Evolutionary conservation across 2,797 vertebrate species (phyloP), one percentile per base, ranked within the genome.

Genomic region (Phaenicophaeus curvirostris): DNA sequence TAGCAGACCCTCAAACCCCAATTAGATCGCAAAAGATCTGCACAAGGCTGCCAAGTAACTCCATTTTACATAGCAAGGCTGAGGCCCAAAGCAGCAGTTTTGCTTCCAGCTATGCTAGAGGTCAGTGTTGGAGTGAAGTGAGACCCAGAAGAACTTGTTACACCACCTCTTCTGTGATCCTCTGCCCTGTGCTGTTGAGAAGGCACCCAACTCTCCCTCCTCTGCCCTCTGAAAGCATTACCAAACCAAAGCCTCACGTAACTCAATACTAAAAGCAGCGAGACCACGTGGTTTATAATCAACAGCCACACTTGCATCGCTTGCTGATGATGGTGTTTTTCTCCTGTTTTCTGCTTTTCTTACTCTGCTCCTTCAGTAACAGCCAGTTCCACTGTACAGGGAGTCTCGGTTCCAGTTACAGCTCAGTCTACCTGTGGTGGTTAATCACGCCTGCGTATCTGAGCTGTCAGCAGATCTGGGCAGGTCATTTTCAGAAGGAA

Each of bases 61-160:
- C 33, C 42, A 24, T 27, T 82, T 90, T 35, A 91, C 68, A 44
- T 0, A 16, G 63, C 71, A 37, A 58, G 85, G 35, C 61, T 21
- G 66, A 67, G 71, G 78, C 75, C 71, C 63, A 63, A 42, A 86
- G 75, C 66, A 75, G 54, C 14, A 44, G 39, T 0, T 85, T 92
- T 90, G 66, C 87, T 94, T 54, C 69, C 87, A 94, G 89, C 89
- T 58, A 41, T 21, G 39, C 85, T 37, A 15, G 50, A 72, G 46
- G 85, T 71, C 85, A 86, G 46, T 24, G 59, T 69, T 35, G 62
- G 31, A 44, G 42, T 30, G 57, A 57, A 66, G 51, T 7, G 19
- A 90, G 78, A 55, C 58, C 62, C 91, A 66, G 89, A 15, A 86
- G 28, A 91, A 86, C 85, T 59, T 53, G 94, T 78, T 62, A 14